Evolutionary conservation across 2,888 invertebrate genomes (phyloP), one percentile per base, ranked within the genome.

Genomic region (Siphlonurus alternatus): DNA sequence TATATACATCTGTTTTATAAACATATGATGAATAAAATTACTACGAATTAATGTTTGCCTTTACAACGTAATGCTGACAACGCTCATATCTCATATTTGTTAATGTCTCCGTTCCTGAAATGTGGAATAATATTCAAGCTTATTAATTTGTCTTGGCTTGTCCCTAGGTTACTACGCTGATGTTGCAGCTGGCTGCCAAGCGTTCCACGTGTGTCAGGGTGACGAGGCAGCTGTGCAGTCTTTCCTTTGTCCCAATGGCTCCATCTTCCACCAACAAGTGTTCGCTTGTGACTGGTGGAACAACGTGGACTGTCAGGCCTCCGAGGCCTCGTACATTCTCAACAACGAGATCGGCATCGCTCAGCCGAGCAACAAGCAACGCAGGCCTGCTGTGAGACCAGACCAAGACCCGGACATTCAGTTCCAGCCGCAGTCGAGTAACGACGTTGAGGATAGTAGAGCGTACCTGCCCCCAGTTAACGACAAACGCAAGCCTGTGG

Each of bases 231-330:
- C 75, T 51, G 81, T 80, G 65, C 82, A 82, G 65, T 83, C 83
- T 1, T 84, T 84, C 71, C 77, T 85, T 2, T 85, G 85, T 68
- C 85, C 85, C 2, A 82, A 85, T 69, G 85, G 85, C 66, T 84
- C 85, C 15, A 75, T 83, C 23, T 86, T 86, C 73, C 83, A 83
- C 69, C 85, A 85, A 74, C 81, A 81, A 62, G 77, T 83, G 1
- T 78, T 83, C 65, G 83, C 84, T 1, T 85, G 85, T 69, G 83
- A 84, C 69, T 85, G 85, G 85, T 85, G 85, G 85, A 82, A 80
- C 76, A 82, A 83, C 69, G 84, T 85, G 0, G 78, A 83, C 67
- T 85, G 85, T 69, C 74, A 77, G 53, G 72, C 76, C 25, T 77
- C 81, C 2, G 74, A 75, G 65, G 74, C 76, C 65, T 76, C 77